phyloP scores from a whole-genome alignment of 1,140 invertebrate species.

The Nylanderia fulva region DNA sequence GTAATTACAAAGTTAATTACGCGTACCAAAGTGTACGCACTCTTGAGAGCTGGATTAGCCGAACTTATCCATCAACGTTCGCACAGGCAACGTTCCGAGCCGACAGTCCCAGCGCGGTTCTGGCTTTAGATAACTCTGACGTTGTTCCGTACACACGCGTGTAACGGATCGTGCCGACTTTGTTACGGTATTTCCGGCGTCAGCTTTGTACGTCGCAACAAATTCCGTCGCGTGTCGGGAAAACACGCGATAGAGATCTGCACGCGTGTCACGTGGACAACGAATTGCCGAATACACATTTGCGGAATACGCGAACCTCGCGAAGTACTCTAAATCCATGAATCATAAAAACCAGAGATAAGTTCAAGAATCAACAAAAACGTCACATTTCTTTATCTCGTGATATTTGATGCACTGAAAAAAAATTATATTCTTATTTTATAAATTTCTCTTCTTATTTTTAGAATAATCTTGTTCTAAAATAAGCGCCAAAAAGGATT shows the following conservation, averaged over 20 bases:
- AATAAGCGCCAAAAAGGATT: too few species aligned
- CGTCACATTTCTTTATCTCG: background rate
- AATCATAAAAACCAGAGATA: background rate
- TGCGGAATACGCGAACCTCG: constrained; percentile 2
- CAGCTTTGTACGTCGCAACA: constrained; percentile 14
- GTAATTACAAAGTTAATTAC: constrained; percentile 28
- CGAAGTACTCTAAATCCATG: background rate
- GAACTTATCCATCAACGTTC: constrained; percentile 25
- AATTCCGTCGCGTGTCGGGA: constrained; percentile 19
- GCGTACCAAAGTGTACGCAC: background rate
- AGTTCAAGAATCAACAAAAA: background rate
- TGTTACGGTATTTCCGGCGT: constrained; percentile 54
- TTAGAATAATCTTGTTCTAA: too few species aligned
- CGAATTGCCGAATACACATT: background rate
- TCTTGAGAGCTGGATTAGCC: too few species aligned
- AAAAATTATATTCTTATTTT: too few species aligned
- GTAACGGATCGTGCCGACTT: constrained; percentile 34
- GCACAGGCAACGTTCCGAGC: background rate
- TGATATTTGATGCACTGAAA: background rate
- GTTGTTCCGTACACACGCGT: constrained; percentile 12
- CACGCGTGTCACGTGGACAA: constrained; percentile 11
- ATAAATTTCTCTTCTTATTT: too few species aligned
- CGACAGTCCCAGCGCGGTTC: background rate
- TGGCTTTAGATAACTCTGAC: background rate
- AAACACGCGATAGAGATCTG: constrained; percentile 25